Conservation (phyloP, 2,797 vertebrate genomes). For the Lagodon rhomboides region DNA sequence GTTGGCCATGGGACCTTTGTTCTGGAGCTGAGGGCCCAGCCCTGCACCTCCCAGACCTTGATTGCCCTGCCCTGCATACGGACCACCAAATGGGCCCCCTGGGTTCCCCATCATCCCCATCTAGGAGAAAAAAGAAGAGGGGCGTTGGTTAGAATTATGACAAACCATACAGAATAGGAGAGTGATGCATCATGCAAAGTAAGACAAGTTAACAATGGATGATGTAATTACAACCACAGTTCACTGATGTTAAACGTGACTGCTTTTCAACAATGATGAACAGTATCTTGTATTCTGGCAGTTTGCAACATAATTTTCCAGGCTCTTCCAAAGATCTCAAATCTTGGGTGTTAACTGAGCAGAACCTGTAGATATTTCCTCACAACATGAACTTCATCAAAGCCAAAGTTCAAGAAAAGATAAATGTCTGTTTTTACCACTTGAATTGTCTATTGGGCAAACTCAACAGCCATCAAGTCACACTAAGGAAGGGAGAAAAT, state of each 20-base stretch:
- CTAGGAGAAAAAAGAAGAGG: slow-evolving; percentile 74
- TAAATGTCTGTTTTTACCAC: background rate
- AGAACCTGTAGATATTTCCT: slow-evolving; percentile 7
- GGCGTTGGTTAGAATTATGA: background rate
- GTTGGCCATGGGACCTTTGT: slow-evolving; percentile 93
- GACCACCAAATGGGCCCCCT: slow-evolving; percentile 90
- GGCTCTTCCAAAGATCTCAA: background rate
- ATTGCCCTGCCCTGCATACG: slow-evolving; percentile 91
- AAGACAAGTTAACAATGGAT: background rate
- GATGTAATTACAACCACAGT: background rate
- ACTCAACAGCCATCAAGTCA: slow-evolving; percentile 28
- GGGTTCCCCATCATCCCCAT: slow-evolving; percentile 96
- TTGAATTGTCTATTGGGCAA: background rate
- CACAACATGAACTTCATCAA: slow-evolving; percentile 9
- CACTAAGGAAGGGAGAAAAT: slow-evolving; percentile 2
- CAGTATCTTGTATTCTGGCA: background rate
- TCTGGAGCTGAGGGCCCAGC: slow-evolving; percentile 94
- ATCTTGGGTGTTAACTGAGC: slow-evolving; percentile 1
- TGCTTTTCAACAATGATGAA: background rate
- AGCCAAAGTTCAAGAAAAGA: background rate
- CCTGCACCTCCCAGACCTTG: slow-evolving; percentile 91
- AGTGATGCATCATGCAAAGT: background rate
- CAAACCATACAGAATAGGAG: background rate
- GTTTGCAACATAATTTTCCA: background rate
- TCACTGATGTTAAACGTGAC: background rate